Conservation (phyloP, 2,113 vertebrate genomes). For the Bubo blakistoni region DNA sequence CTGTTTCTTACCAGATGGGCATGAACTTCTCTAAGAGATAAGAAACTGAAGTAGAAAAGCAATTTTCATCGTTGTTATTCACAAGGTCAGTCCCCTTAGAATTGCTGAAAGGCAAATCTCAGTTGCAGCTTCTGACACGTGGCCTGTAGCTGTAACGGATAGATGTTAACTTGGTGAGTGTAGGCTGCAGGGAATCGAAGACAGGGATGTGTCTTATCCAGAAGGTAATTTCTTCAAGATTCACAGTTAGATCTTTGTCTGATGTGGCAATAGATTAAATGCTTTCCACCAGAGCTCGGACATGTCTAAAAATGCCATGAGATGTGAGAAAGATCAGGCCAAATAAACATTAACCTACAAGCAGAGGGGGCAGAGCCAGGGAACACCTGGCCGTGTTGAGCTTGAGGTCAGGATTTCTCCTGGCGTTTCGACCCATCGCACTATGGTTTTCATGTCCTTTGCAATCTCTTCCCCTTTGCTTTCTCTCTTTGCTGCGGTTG, state of each 20-base stretch:
- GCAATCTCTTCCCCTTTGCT: not conserved
- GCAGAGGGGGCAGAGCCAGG: not conserved
- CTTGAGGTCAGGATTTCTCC: not conserved
- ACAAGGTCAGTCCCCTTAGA: no score
- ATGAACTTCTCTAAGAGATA: not conserved
- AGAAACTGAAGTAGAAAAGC: not conserved
- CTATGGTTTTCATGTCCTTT: not conserved
- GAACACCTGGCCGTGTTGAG: not conserved
- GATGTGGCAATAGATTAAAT: not conserved
- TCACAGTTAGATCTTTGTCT: not conserved
- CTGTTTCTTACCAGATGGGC: not conserved
- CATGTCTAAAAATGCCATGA: not conserved
- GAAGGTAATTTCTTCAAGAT: not conserved
- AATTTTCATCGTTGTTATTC: fast-evolving
- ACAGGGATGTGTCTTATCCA: fast-evolving
- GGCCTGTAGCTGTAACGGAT: not conserved
- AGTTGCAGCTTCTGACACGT: not conserved
- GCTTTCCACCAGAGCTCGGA: not conserved
- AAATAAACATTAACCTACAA: not conserved
- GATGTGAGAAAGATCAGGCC: not conserved
- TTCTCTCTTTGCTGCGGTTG: not conserved
- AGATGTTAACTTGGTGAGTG: no score
- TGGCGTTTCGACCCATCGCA: fast-evolving
- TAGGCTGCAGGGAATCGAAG: not conserved
- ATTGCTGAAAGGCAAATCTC: not conserved